Evolutionary conservation across 1,140 invertebrate species (phyloP), one percentile per base, ranked within the genome.

Genomic region (Lethrus apterus): DNA sequence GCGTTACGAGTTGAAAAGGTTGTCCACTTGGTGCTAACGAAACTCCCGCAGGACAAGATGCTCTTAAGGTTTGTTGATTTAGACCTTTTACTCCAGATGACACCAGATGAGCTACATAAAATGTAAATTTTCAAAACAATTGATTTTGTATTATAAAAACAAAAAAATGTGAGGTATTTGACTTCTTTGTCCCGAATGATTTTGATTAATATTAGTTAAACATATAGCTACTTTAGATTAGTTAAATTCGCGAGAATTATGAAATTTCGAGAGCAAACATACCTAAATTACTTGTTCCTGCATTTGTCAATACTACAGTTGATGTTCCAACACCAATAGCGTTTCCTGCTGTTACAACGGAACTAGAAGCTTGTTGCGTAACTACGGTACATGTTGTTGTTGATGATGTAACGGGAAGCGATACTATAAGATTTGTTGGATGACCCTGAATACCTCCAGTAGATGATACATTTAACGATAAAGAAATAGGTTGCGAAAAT

Each of bases 401-500:
- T 18, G 55, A 52, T 50, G 68, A 51, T 42, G 66, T 68, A 1
- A 71, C 68, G 8, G 70, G 71, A 30, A 73, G 59, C 21, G 66
- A 66, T 26, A 68, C 64, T 23, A 69, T 56, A 13, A 70, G 54
- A 48, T 64, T 60, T 10, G 61, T 57, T 3, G 64, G 60, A 43
- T 64, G 62, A 43, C 3, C 72, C 69, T 50, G 71, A 64, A 36
- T 69, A 65, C 46, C 71, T 60, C 42, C 59, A 51, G 53, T 47
- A 43, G 69, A 68, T 29, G 75, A 78, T 46, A 81, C 80, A 57
- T 83, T 84, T 36, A 88, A 65, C 18, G 84, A 83, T 56, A 86
- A 69, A 20, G 84, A 86, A 56, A 89, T 86, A 8, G 84, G 83
- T 53, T 85, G 83, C 9, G 82, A 74, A 29, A 87, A 74, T 29